Base-by-base conservation (phyloP, 2,797 vertebrate species). In the Sciaenops ocellatus region DNA sequence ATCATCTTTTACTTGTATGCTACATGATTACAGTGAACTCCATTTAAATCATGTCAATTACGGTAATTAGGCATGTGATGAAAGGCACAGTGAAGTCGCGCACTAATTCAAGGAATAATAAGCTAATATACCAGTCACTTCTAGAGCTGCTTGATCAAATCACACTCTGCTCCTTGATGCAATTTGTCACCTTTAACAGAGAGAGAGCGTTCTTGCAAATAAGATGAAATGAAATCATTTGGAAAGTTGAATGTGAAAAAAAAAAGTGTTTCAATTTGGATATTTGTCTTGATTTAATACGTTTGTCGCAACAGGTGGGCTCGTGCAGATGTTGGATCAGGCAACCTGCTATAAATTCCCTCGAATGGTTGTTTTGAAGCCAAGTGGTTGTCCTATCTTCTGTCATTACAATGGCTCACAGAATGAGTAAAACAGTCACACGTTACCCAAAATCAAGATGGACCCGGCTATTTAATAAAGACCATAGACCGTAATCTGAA, bases 271-370 rank as follows among this genome's bases (percentile, higher is more conserved):
- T 68, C 15, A 16, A 0, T 73, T 34, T 20, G 9, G 30, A 18
- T 16, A 13, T 83, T 78, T 66, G 46, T 85, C 69, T 75, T 57
- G 57, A 69, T 83, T 72, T 50, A n/a, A 46, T 12, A 0, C 1
- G 10, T 77, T 18, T 24, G 60, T 22, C 15, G 0, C 69, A 69
- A 64, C 87, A 86, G 83, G 69, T 89, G 76, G 73, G 50, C 46
- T 52, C 0, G 44, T 18, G 77, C 83, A 88, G 83, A 66, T 83
- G 79, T 71, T 26, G 28, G 9, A 3, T 50, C 44, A 30, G 30
- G 4, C 57, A 28, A 48, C 26, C 1, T 24, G 63, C 62, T 47
- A 66, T 78, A 10, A 77, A 78, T 80, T 34, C 50, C 46, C 34
- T 42, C 22, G 15, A 67, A 26, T 28, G 5, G 3, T 10, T 10